Percentiles rank a stretch among this genome's conserved stretches.
These are phyloP conservation scores for Acanthopagrus latus DNA, from an alignment of 2,797 vertebrate genomes.

Conservation along the genomic window DNA sequence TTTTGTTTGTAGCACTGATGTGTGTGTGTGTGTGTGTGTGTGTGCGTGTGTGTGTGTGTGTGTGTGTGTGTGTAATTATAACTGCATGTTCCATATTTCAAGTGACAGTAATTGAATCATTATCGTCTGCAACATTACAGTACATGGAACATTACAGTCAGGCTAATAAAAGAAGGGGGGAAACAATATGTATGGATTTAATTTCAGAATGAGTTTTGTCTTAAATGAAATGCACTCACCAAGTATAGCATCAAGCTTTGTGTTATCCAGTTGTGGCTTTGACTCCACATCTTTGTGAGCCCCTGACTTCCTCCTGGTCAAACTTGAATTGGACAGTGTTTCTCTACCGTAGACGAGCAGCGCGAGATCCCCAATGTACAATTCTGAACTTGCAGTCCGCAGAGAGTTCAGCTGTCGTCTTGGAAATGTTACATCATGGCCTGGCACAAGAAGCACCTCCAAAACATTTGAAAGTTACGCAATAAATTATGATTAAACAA, in stretches of 20 bases:
- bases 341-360: background rate
- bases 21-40: too few species aligned
- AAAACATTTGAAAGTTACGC: background rate
- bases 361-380: background rate
- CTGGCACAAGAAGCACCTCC: background rate
- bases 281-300: background rate
- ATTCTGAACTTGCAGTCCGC: background rate
- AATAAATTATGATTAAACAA: constrained; percentile 1
- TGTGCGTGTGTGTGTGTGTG: background rate
- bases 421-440: background rate
- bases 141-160: too few species aligned
- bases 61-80: background rate
- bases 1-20: background rate
- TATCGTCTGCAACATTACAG: too few species aligned
- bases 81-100: too few species aligned
- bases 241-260: background rate
- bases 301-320: background rate
- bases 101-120: too few species aligned
- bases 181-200: too few species aligned
- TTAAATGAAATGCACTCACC: background rate
- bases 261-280: background rate
- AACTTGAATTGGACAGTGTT: background rate
- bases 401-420: background rate
- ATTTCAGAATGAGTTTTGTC: background rate
- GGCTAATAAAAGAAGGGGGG: too few species aligned